Evolutionary conservation across 2,888 invertebrate genomes (phyloP), one percentile per base, ranked within the genome.

Genomic region (Nomada hirtipes): DNA sequence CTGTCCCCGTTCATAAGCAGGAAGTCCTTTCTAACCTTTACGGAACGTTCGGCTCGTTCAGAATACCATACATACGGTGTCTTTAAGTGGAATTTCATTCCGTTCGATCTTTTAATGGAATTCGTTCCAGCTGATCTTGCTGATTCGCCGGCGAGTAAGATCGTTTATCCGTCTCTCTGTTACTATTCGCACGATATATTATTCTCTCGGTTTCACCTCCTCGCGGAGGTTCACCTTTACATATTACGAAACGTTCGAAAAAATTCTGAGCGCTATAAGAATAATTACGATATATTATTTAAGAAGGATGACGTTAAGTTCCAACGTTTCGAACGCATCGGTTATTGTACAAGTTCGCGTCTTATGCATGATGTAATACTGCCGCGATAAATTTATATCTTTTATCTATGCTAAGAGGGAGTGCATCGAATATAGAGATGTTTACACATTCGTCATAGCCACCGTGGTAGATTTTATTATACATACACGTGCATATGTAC

Each of bases 331-430:
- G 60, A 18, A 42, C 52, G 75, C 57, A 52, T 47, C 69, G 55
- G 26, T 77, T 82, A 72, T 83, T 61, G 61, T 61, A 59, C 9
- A 78, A 78, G 63, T 83, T 70, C 53, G 53, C 53, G 53, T 78
- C 67, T 83, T 52, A 52, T 20, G 47, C 29, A 42, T 83, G 80
- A 83, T 76, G 80, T 74, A 73, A 83, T 69, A 59, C 23, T 53
- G 4, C n/a, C 29, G n/a, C 70, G 80, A 74, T 80, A 80, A 74
- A 77, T 80, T 76, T 74, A 57, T 84, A 71, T 76, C 69, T 61
- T 84, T 84, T 84, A 84, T 84, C 84, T 84, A 73, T 76, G 76
- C 67, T 84, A 71, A 84, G 57, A 65, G 74, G 55, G 42, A 70
- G 63, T 57, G 44, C 64, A 57, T 47, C 55, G 61, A 61, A 65